Conservation (phyloP, 2,888 invertebrate genomes). For the Caenorhabditis sinica region DNA sequence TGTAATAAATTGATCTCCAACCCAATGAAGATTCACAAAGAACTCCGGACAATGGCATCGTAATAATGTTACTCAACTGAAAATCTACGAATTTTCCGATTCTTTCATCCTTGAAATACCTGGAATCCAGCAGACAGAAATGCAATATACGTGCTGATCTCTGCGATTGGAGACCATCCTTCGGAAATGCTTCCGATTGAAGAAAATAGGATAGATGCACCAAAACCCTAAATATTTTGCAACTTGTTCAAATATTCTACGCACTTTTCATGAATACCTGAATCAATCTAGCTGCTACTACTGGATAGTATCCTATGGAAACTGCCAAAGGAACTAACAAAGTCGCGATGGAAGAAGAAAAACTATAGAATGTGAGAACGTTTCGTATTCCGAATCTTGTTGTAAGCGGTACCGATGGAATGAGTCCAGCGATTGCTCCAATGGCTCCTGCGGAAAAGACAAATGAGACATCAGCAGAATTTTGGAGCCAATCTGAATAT, state of each 20-base stretch:
- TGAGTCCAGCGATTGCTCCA: conserved; percentile 67
- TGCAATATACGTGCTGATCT: conserved; percentile 68
- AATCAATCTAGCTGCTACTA: conserved; percentile 41
- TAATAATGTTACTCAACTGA: conserved; percentile 61
- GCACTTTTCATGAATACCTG: conserved; percentile 3
- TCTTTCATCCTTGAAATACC: conserved; percentile 28
- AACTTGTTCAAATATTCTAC: not conserved
- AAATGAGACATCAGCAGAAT: conserved; percentile 60
- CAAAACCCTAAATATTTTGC: conserved; percentile 67
- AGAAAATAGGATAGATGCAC: conserved; percentile 65
- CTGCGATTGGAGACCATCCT: conserved; percentile 67
- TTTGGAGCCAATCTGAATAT: conserved; percentile 68
- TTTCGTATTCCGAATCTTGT: conserved; percentile 63
- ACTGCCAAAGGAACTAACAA: conserved; percentile 51
- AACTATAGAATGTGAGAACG: conserved; percentile 53
- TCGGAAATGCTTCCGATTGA: conserved; percentile 69
- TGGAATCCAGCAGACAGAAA: conserved; percentile 68
- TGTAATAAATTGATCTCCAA: conserved; percentile 66
- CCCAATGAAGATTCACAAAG: conserved; percentile 64
- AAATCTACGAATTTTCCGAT: not conserved
- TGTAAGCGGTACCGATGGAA: conserved; percentile 66
- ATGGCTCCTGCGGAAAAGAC: conserved; percentile 70
- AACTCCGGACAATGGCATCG: conserved; percentile 68
- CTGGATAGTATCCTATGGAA: conserved; percentile 48
- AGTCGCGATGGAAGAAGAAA: conserved; percentile 42